Evolutionary conservation across 2,797 vertebrate genomes (phyloP).

Genomic region (Enteromius viviparus): DNA sequence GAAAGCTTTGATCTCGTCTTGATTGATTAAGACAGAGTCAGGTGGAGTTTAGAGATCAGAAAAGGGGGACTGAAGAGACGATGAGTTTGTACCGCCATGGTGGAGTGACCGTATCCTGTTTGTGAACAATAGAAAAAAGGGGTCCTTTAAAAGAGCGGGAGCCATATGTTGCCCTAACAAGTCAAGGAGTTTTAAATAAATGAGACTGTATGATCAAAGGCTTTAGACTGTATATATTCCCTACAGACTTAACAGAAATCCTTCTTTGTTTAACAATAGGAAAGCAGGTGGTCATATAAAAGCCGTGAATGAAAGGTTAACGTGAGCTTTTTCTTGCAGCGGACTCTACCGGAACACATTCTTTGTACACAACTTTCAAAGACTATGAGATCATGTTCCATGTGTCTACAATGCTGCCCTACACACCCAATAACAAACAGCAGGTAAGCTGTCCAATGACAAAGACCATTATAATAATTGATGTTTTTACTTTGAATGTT

Average conservation of each 20-base stretch:
- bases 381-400: constrained; percentile 99
- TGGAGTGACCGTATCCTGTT: background rate
- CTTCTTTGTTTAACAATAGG: constrained; percentile 10
- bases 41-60: constrained; percentile 17
- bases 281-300: constrained; percentile 10
- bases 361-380: constrained; percentile 92
- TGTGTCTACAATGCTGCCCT: constrained; percentile 94
- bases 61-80: background rate
- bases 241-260: background rate
- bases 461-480: background rate
- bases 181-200: constrained; percentile 26
- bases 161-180: constrained; percentile 20
- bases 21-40: constrained; percentile 9
- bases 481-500: background rate
- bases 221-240: background rate
- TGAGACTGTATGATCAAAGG: constrained; percentile 15
- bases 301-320: constrained; percentile 14
- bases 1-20: constrained; percentile 39
- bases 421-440: constrained; percentile 97
- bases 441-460: constrained; percentile 79
- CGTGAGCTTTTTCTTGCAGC: constrained; percentile 72
- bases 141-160: background rate
- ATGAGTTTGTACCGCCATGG: background rate
- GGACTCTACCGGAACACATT: constrained; percentile 96
- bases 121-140: constrained; percentile 11